A percentile compares a stretch with the other conserved stretches of the same genome.
Conservation (phyloP, 2,888 invertebrate species). For the Onchidella celtica region DNA sequence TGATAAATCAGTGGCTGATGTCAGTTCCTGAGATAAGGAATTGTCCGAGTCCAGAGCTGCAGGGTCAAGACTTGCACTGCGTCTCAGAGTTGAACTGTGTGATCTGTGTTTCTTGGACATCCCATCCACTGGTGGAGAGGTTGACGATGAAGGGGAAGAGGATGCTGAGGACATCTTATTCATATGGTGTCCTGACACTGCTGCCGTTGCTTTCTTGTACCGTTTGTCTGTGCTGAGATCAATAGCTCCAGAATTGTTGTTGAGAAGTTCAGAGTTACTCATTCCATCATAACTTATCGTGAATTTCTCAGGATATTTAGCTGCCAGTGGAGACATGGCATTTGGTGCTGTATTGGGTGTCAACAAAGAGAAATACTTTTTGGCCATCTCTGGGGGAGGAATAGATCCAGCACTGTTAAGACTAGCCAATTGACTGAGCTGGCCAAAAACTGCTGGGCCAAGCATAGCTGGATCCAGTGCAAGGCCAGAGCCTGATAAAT, state of each 20-base stretch:
- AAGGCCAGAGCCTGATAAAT: background rate
- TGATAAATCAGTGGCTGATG: conserved; percentile 45
- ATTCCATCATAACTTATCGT: background rate
- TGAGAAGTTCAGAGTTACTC: background rate
- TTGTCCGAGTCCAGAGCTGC: conserved; percentile 30
- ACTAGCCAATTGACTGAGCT: background rate
- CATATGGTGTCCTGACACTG: background rate
- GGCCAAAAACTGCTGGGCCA: background rate
- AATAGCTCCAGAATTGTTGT: conserved; percentile 28
- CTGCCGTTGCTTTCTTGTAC: conserved; percentile 13
- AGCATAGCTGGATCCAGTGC: background rate
- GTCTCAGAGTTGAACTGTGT: background rate
- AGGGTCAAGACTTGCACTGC: conserved; percentile 10
- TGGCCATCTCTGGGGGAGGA: conserved; percentile 9
- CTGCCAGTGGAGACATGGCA: background rate
- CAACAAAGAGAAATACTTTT: background rate
- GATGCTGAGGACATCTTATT: background rate
- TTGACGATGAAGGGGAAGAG: background rate
- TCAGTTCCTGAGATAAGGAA: conserved; percentile 1
- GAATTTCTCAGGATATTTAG: background rate
- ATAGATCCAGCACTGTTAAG: background rate
- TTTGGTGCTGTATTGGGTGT: background rate
- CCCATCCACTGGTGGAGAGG: conserved; percentile 11
- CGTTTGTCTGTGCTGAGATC: conserved; percentile 39
- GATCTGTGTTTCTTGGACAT: background rate